Evolutionary conservation across 30 jellyfish, hydroid and myxozoan genomes (phyloP).

Genomic region (Hydractinia echinata): DNA sequence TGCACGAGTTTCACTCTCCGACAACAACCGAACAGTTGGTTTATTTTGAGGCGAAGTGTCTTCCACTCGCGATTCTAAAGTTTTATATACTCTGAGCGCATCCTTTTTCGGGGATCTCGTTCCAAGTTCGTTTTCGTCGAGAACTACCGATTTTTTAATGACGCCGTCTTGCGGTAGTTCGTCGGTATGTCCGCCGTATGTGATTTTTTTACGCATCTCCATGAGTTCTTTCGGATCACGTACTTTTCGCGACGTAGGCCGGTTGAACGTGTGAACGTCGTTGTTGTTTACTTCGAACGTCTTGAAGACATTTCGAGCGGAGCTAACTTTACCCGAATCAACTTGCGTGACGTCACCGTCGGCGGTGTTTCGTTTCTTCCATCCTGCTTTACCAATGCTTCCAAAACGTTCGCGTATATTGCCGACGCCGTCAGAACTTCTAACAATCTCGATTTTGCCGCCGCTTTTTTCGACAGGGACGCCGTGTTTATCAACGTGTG

Average conservation of each 20-base stretch:
- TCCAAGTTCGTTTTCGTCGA: conserved; percentile 30
- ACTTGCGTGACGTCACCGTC: conserved; percentile 3
- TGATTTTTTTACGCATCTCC: conserved; percentile 33
- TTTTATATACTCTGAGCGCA: conserved; percentile 15
- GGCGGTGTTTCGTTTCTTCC: conserved; percentile 19
- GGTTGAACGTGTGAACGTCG: background rate
- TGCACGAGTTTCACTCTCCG: conserved; percentile 12
- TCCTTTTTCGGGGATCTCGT: background rate
- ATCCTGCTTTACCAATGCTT: conserved; percentile 2
- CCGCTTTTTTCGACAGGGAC: conserved; percentile 19
- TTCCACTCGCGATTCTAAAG: background rate
- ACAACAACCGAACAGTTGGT: conserved; percentile 4
- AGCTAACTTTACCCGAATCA: conserved; percentile 11
- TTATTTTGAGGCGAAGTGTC: background rate
- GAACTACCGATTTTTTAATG: conserved; percentile 23
- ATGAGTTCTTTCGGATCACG: conserved; percentile 23
- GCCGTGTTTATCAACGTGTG: conserved; percentile 19
- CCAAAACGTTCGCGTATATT: conserved; percentile 28
- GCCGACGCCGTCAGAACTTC: conserved; percentile 19
- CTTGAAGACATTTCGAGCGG: conserved; percentile 22
- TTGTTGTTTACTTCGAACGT: background rate
- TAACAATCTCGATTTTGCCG: conserved; percentile 8
- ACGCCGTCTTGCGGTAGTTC: conserved; percentile 25
- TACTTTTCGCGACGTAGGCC: conserved; percentile 30
- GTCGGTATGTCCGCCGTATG: conserved; percentile 15